Conservation (phyloP, 1,140 invertebrate genomes). For the Carposina sasakii region DNA sequence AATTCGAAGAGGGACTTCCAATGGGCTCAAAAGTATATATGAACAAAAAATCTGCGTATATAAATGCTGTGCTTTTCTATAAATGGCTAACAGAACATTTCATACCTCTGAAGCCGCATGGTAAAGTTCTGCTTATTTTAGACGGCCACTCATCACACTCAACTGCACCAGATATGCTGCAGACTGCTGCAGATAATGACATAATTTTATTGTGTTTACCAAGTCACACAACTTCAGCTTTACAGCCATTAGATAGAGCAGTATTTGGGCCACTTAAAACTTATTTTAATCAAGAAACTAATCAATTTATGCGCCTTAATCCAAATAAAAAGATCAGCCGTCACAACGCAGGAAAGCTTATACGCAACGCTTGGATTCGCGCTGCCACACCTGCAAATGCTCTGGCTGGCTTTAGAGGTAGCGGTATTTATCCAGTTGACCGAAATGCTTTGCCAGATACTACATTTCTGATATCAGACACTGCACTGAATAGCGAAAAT, state of each 20-base stretch:
- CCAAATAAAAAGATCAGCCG: constrained; percentile 26
- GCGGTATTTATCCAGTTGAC: constrained; percentile 33
- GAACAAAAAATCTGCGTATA: constrained; percentile 43
- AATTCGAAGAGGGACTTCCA: constrained; percentile 41
- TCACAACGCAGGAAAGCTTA: constrained; percentile 23
- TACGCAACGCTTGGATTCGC: constrained; percentile 30
- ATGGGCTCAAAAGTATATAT: constrained; percentile 39
- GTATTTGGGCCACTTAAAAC: too few species aligned
- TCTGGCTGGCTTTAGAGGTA: constrained; percentile 25
- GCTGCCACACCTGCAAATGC: constrained; percentile 29
- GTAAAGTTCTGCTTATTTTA: constrained; percentile 49
- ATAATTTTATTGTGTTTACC: constrained; percentile 44
- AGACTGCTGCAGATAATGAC: constrained; percentile 38
- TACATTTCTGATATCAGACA: constrained; percentile 20
- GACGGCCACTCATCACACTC: constrained; percentile 56
- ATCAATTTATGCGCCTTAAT: constrained; percentile 26
- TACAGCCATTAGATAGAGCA: constrained; percentile 41
- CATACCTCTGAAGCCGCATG: constrained; percentile 38
- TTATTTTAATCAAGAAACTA: too few species aligned
- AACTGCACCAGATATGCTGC: constrained; percentile 27
- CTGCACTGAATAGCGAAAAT: constrained; percentile 9
- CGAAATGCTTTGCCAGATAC: constrained; percentile 21
- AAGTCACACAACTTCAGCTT: constrained; percentile 39
- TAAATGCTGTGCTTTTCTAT: constrained; percentile 46
- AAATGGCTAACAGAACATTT: constrained; percentile 51